Conservation (phyloP, 2,113 vertebrate genomes). For the Neogale vison region DNA sequence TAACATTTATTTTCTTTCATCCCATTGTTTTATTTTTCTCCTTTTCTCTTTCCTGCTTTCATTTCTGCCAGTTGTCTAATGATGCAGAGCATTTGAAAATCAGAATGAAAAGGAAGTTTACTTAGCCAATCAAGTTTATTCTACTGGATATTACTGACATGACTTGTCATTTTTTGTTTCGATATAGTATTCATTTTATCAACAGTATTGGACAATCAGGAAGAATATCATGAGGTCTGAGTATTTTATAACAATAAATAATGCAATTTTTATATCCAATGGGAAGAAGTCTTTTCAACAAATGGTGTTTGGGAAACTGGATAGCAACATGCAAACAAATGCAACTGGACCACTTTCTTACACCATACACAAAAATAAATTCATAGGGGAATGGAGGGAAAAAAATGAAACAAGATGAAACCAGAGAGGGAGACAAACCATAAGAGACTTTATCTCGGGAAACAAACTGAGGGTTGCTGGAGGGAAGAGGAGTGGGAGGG, state of each 20-base stretch:
- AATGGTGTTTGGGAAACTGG: neutral
- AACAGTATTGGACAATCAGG: neutral
- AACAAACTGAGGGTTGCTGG: too few species aligned
- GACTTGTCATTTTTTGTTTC: constrained; percentile 2
- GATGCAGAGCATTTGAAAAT: constrained; percentile 16
- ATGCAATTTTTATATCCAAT: neutral
- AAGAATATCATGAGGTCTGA: neutral
- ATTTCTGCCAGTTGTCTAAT: neutral
- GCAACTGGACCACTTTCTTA: neutral
- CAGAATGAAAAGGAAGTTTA: neutral
- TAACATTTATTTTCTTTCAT: neutral
- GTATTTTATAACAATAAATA: constrained; percentile 34
- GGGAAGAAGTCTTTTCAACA: neutral
- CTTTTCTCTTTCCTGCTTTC: neutral
- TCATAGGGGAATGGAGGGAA: neutral
- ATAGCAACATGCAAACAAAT: neutral
- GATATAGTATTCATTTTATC: neutral
- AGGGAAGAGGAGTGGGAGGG: too few species aligned
- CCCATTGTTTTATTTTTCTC: neutral
- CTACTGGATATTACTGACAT: neutral
- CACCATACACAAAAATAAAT: neutral
- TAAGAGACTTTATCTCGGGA: too few species aligned
- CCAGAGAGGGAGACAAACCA: too few species aligned
- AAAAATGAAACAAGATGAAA: too few species aligned
- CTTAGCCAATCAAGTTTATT: neutral